Evolutionary conservation across 2,888 invertebrate genomes (phyloP).

Genomic region (Lasioglossum marginatum): DNA sequence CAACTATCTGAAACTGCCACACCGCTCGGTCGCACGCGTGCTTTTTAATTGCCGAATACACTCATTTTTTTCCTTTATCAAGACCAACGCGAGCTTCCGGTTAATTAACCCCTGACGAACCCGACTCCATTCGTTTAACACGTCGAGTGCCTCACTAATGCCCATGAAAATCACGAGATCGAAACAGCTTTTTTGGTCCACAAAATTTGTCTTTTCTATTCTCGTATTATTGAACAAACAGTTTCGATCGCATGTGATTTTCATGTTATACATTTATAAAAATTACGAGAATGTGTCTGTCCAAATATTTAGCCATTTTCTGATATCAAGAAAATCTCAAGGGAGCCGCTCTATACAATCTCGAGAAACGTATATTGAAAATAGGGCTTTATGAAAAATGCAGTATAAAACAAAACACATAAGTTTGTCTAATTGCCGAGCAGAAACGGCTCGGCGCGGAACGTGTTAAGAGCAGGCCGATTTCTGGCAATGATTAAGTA

Average conservation of each 20-base stretch:
- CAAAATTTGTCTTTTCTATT: too few relatives aligned
- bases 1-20: slow-evolving; percentile 59
- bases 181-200: background rate
- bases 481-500: background rate
- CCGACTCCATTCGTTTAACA: background rate
- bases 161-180: background rate
- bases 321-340: background rate
- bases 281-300: background rate
- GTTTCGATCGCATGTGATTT: too few relatives aligned
- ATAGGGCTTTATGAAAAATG: too few relatives aligned
- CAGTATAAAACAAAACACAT: too few relatives aligned
- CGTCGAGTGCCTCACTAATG: background rate
- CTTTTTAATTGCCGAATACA: slow-evolving; percentile 39
- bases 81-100: background rate
- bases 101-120: slow-evolving; percentile 6
- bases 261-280: background rate
- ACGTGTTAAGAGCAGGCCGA: background rate
- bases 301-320: too few relatives aligned
- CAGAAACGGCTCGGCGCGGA: too few relatives aligned
- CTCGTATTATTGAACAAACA: too few relatives aligned
- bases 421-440: too few relatives aligned
- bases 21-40: slow-evolving; percentile 17
- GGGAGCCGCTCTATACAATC: background rate
- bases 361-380: background rate
- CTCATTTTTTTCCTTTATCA: slow-evolving; percentile 10